Evolutionary conservation across 2,797 vertebrate genomes (phyloP).

Genomic region (Pyrocephalus nanus): DNA sequence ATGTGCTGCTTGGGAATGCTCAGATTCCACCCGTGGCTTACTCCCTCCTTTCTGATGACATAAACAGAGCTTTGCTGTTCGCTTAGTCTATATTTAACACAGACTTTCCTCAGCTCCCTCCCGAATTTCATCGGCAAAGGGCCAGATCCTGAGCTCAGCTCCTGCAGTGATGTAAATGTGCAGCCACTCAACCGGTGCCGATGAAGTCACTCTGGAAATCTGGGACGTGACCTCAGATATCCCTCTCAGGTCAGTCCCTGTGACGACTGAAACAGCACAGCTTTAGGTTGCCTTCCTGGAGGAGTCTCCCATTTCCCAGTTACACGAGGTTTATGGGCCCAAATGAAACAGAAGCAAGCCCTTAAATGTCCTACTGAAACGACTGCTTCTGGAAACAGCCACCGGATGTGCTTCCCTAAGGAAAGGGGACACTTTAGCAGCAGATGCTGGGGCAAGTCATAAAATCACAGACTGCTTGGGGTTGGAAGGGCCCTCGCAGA

Average conservation of each 20-base stretch:
- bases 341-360: not conserved
- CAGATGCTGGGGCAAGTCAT: not conserved
- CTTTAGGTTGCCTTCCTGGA: not conserved
- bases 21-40: conserved; percentile 35
- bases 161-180: not conserved
- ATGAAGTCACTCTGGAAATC: not conserved
- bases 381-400: not conserved
- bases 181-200: not conserved
- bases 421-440: not conserved
- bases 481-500: not conserved
- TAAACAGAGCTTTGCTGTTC: conserved; percentile 46
- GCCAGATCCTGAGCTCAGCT: conserved; percentile 56
- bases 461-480: not conserved
- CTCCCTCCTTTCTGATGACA: conserved; percentile 55
- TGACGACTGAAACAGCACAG: not conserved
- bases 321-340: not conserved
- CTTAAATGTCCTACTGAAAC: not conserved
- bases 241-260: not conserved
- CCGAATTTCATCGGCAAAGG: not conserved
- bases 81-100: conserved; percentile 53
- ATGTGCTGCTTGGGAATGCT: conserved; percentile 55
- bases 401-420: not conserved
- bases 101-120: conserved; percentile 23
- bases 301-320: not conserved
- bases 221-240: not conserved